A percentile compares a stretch with the other conserved stretches of the same genome.
phyloP scores from a whole-genome alignment of 2,113 vertebrate species.

The Asarcornis scutulata region DNA sequence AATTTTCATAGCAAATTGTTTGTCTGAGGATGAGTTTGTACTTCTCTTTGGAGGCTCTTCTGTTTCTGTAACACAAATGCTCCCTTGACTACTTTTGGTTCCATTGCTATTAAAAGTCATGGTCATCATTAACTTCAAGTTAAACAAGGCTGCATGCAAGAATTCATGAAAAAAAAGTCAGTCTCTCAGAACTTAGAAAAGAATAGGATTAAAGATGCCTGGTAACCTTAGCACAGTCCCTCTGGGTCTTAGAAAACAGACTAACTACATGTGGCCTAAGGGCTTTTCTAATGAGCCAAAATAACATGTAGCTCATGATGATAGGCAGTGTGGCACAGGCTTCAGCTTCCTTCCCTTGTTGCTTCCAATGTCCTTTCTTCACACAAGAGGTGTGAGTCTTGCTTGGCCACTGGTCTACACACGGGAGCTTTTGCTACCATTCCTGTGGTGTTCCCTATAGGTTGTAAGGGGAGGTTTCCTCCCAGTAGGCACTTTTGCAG shows the following conservation, averaged over 20 bases:
- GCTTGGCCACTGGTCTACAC: neutral
- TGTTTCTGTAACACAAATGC: neutral
- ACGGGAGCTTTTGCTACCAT: neutral
- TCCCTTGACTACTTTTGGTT: neutral
- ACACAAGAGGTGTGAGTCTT: neutral
- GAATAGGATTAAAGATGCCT: constrained; percentile 10
- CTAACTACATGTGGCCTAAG: neutral
- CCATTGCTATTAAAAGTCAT: neutral
- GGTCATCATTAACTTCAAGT: neutral
- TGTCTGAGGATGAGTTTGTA: neutral
- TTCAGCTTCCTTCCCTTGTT: neutral
- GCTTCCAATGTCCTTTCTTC: neutral
- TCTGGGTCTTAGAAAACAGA: constrained; percentile 45
- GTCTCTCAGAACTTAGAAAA: neutral
- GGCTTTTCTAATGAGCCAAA: constrained; percentile 12
- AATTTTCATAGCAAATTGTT: neutral
- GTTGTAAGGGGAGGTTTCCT: neutral
- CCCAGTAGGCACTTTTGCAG: neutral
- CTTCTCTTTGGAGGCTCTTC: neutral
- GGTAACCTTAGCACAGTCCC: constrained; percentile 29
- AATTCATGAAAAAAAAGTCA: neutral
- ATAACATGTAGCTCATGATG: neutral
- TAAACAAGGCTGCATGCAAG: neutral
- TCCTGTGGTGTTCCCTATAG: accelerated
- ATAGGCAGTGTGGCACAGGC: neutral